Conservation (phyloP, 2,888 invertebrate genomes). For the Leucoptera coffeella region DNA sequence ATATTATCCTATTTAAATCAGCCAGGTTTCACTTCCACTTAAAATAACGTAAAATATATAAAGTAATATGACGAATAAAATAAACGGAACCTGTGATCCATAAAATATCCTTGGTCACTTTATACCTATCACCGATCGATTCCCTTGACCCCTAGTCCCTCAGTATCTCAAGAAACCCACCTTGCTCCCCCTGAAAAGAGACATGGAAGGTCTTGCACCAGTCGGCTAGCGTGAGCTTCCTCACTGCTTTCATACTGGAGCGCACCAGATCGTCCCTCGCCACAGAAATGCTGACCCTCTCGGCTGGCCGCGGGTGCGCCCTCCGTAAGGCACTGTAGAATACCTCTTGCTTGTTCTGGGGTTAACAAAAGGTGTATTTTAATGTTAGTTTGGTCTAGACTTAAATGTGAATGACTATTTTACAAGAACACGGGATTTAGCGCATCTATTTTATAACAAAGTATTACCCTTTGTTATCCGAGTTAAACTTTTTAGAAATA, state of each 20-base stretch:
- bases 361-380: background rate
- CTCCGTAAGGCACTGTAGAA: constrained; percentile 79
- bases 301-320: constrained; percentile 82
- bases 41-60: too few species aligned
- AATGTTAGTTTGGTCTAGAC: too few species aligned
- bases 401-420: too few species aligned
- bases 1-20: too few species aligned
- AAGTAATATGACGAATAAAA: too few species aligned
- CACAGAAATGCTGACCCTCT: constrained; percentile 73
- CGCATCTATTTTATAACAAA: too few species aligned
- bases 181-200: constrained; percentile 90
- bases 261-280: constrained; percentile 75
- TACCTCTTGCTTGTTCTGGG: constrained; percentile 65
- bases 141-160: too few species aligned
- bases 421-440: too few species aligned
- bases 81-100: too few species aligned
- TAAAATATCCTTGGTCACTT: too few species aligned
- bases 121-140: background rate
- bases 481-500: background rate
- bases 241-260: constrained; percentile 78
- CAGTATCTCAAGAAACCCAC: too few species aligned
- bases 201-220: constrained; percentile 95
- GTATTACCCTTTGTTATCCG: background rate
- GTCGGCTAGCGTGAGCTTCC: constrained; percentile 79
- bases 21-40: too few species aligned